These are phyloP conservation scores for Anastrepha ludens DNA, from an alignment of 1,140 invertebrate species.

Conservation along the genomic window DNA sequence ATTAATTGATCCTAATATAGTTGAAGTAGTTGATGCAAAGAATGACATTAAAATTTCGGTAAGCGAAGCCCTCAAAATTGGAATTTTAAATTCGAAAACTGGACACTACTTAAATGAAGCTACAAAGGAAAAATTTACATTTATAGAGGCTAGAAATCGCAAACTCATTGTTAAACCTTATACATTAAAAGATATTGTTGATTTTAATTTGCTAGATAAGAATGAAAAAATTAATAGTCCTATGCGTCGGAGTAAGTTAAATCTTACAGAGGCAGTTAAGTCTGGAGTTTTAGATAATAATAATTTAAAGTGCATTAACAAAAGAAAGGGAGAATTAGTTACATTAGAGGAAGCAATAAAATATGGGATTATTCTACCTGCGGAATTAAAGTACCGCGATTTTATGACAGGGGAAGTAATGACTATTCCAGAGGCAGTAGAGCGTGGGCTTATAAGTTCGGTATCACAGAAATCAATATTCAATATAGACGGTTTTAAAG, in stretches of 20 bases:
- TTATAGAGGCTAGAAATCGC: conserved; percentile 86
- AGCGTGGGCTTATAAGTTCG: conserved; percentile 90
- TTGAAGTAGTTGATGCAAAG: conserved; percentile 88
- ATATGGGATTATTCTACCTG: conserved; percentile 84
- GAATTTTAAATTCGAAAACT: conserved; percentile 85
- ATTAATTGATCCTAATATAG: conserved; percentile 83
- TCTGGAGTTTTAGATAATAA: conserved; percentile 91
- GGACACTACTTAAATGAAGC: conserved; percentile 86
- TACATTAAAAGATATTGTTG: conserved; percentile 90
- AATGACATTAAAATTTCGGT: conserved; percentile 88
- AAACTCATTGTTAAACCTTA: conserved; percentile 90
- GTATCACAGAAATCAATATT: conserved; percentile 92
- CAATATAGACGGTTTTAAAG: conserved; percentile 92
- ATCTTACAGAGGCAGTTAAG: conserved; percentile 88
- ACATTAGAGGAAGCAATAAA: conserved; percentile 89
- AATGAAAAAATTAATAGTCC: conserved; percentile 85
- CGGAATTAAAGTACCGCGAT: conserved; percentile 84
- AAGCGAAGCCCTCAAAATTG: conserved; percentile 83
- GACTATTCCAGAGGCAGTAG: conserved; percentile 87
- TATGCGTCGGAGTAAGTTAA: conserved; percentile 83
- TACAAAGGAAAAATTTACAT: conserved; percentile 83
- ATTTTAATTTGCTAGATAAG: conserved; percentile 87
- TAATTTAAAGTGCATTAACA: conserved; percentile 86
- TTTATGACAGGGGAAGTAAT: conserved; percentile 82
- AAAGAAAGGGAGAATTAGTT: conserved; percentile 86